These are phyloP conservation scores for Heliornis fulica DNA, from an alignment of 2,113 vertebrate species.

Conservation along the genomic window DNA sequence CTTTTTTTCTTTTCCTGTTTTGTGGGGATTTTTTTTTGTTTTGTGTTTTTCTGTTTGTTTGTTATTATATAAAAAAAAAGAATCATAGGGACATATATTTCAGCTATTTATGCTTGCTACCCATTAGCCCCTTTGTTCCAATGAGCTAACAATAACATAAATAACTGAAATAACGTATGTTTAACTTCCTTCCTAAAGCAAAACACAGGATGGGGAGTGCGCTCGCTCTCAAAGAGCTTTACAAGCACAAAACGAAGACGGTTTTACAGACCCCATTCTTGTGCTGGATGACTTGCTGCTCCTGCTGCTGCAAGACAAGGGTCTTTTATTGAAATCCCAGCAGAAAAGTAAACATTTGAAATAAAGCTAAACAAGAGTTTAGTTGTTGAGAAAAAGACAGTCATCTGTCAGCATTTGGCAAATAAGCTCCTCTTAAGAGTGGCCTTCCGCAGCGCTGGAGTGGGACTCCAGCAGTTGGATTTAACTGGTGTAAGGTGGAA, in stretches of 20 bases:
- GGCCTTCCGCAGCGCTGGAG: not conserved
- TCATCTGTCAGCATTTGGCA: conserved; percentile 24
- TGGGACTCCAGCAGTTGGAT: not conserved
- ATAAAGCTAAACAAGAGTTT: conserved; percentile 58
- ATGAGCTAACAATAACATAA: conserved; percentile 12
- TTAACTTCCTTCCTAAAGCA: conserved; percentile 60
- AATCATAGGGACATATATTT: not conserved
- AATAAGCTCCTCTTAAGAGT: not conserved
- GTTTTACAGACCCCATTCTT: conserved; percentile 47
- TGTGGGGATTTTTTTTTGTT: not conserved
- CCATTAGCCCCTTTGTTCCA: not conserved
- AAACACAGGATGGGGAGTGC: conserved; percentile 43
- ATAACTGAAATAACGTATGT: conserved; percentile 50
- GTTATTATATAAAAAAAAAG: not conserved
- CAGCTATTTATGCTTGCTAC: not conserved
- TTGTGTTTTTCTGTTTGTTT: too few relatives aligned
- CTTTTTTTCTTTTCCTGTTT: not conserved
- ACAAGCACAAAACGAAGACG: not conserved
- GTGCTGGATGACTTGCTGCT: conserved; percentile 14
- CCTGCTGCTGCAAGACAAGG: conserved; percentile 19
- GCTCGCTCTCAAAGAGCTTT: not conserved
- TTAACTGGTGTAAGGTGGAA: too few relatives aligned
- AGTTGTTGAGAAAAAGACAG: conserved; percentile 35
- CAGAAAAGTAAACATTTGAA: conserved; percentile 60
- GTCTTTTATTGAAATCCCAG: conserved; percentile 47